Conservation (phyloP, 2,888 invertebrate species). For the Drosophila anomelani region DNA sequence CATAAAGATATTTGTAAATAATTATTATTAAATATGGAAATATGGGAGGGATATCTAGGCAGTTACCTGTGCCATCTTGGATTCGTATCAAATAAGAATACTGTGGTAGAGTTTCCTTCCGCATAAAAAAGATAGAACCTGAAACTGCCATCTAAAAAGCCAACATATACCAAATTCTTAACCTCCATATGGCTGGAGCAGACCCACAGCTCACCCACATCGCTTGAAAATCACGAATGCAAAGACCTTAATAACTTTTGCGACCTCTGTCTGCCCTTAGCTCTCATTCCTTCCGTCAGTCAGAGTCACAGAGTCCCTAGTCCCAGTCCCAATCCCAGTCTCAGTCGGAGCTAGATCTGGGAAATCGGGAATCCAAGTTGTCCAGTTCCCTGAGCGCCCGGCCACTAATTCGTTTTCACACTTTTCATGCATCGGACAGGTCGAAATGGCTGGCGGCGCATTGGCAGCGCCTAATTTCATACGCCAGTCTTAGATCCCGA, state of each 20-base stretch:
- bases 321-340: neutral
- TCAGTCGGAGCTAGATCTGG: neutral
- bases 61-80: neutral
- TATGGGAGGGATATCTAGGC: neutral
- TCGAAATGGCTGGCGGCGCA: slow-evolving; percentile 55
- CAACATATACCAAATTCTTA: neutral
- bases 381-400: slow-evolving; percentile 28
- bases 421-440: slow-evolving; percentile 71
- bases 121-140: too few species aligned
- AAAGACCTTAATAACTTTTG: slow-evolving; percentile 26
- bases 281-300: slow-evolving; percentile 3
- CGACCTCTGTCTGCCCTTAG: slow-evolving; percentile 34
- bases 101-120: neutral
- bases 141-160: neutral
- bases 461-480: slow-evolving; percentile 68
- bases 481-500: slow-evolving; percentile 53
- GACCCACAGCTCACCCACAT: neutral
- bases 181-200: neutral
- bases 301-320: neutral
- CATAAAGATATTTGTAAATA: neutral
- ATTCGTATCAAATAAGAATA: neutral
- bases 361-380: slow-evolving; percentile 5
- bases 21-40: neutral
- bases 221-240: slow-evolving; percentile 14
- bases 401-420: slow-evolving; percentile 76